Conservation (phyloP, 2,113 vertebrate species). For the Crypturellus undulatus region DNA sequence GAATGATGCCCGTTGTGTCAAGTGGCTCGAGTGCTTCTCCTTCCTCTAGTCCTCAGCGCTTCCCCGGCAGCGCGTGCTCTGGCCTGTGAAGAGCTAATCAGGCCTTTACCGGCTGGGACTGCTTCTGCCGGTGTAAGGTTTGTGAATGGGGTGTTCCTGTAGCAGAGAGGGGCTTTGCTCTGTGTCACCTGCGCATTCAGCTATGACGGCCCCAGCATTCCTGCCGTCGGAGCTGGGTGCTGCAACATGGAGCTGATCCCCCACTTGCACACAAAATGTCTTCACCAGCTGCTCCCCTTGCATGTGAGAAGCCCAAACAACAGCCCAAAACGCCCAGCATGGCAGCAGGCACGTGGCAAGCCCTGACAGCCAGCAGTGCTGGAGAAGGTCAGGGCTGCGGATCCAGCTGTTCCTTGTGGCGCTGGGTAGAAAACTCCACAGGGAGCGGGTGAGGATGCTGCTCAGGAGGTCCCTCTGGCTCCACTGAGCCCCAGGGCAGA, state of each 20-base stretch:
- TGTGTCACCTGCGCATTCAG: slow-evolving; percentile 47
- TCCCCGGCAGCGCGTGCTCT: not conserved
- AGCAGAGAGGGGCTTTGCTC: slow-evolving; percentile 43
- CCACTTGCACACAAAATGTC: not conserved
- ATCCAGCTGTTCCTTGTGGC: rapidly evolving
- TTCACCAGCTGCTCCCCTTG: not conserved
- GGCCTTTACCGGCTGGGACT: slow-evolving; percentile 44
- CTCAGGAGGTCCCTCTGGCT: not conserved
- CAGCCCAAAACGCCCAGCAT: not conserved
- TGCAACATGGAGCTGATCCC: slow-evolving; percentile 34
- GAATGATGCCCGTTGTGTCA: not conserved
- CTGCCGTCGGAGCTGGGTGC: slow-evolving; percentile 46
- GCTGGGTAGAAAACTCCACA: not conserved
- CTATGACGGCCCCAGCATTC: slow-evolving; percentile 23
- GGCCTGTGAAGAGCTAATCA: slow-evolving; percentile 22
- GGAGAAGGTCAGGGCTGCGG: not conserved
- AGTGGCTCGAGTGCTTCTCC: not conserved
- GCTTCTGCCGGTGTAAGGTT: slow-evolving; percentile 59
- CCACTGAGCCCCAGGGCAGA: not conserved
- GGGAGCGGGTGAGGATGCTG: not conserved
- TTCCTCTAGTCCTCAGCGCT: slow-evolving; percentile 1
- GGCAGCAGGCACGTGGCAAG: not conserved
- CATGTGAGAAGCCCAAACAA: not conserved
- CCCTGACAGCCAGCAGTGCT: not conserved
- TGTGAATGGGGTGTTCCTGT: slow-evolving; percentile 57